Evolutionary conservation across 2,888 invertebrate species (phyloP).

Genomic region (Cinara cedri): DNA sequence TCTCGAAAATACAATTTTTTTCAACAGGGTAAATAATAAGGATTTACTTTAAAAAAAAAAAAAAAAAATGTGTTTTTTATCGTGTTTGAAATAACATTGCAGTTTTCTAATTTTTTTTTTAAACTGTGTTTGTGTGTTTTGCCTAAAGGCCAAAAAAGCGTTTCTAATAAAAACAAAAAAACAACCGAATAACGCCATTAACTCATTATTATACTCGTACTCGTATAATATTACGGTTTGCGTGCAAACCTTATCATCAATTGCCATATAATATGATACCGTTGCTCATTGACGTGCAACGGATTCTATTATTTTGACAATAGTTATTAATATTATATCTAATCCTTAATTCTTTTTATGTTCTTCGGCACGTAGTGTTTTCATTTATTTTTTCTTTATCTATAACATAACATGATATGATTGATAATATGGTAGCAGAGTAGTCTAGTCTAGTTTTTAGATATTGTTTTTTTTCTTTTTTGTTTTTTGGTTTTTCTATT

Average conservation of each 20-base stretch:
- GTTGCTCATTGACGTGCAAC: too few species aligned
- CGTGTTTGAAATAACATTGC: neutral
- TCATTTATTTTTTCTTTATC: conserved; percentile 10
- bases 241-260: too few species aligned
- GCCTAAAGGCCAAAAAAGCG: neutral
- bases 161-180: neutral
- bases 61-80: neutral
- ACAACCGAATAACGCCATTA: neutral
- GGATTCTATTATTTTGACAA: neutral
- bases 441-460: conserved; percentile 53
- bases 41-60: neutral
- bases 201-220: neutral
- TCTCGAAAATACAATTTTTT: neutral
- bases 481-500: conserved; percentile 13
- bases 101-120: neutral
- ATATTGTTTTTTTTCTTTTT: conserved; percentile 56
- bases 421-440: too few species aligned
- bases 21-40: neutral
- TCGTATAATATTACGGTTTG: neutral
- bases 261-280: too few species aligned
- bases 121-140: conserved; percentile 1
- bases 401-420: neutral
- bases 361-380: conserved; percentile 59
- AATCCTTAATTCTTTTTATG: neutral
- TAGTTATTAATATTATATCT: neutral